Conservation (phyloP, 2,113 vertebrate genomes). For the Danionella cerebrum region DNA sequence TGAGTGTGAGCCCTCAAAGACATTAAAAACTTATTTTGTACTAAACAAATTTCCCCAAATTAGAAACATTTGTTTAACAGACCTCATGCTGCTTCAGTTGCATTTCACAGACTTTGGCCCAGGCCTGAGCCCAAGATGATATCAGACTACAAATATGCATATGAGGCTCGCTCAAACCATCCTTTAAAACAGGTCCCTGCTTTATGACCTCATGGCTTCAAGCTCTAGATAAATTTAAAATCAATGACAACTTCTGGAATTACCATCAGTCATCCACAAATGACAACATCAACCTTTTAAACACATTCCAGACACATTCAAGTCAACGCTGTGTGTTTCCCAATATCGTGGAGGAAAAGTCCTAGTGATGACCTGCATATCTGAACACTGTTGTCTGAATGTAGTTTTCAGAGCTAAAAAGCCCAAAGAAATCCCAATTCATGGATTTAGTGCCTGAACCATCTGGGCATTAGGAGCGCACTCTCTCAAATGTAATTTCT, state of each 20-base stretch:
- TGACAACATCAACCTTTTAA: not conserved
- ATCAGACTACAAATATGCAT: conserved; percentile 6
- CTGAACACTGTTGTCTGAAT: not conserved
- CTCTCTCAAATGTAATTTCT: not conserved
- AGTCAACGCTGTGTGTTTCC: not conserved
- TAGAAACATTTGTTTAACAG: conserved; percentile 35
- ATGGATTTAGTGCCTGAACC: not conserved
- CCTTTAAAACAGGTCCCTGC: conserved; percentile 14
- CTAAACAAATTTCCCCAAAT: conserved; percentile 42
- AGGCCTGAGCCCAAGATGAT: conserved; percentile 43
- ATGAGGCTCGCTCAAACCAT: not conserved
- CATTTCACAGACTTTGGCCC: too few relatives aligned
- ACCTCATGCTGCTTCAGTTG: conserved; percentile 7
- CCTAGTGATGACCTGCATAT: not conserved
- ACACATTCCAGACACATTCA: not conserved
- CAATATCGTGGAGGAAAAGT: not conserved
- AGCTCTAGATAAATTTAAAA: not conserved
- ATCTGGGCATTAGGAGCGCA: not conserved
- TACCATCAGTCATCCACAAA: not conserved
- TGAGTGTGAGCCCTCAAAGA: conserved; percentile 24
- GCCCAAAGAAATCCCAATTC: not conserved
- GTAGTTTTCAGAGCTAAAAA: not conserved
- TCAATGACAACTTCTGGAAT: not conserved
- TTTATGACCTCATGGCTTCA: conserved; percentile 18
- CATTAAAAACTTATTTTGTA: not conserved